A percentile compares a stretch with the other conserved stretches of the same genome.
These are phyloP conservation scores for Cricetomys ansorgei DNA, from an alignment of 2,113 vertebrate genomes.

Conservation along the genomic window DNA sequence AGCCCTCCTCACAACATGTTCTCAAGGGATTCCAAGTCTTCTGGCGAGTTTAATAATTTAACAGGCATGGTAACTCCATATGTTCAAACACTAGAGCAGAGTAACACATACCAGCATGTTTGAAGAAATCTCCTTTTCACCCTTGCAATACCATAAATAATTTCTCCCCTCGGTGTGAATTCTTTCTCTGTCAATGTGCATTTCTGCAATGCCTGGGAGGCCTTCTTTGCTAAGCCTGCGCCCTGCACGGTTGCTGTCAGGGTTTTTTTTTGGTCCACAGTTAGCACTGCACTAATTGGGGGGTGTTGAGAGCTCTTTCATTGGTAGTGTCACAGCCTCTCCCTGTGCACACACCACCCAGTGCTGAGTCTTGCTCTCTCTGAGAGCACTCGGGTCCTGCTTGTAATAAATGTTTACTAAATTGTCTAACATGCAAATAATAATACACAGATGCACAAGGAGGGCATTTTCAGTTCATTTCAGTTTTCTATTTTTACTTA, in stretches of 20 bases:
- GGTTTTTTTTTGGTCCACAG: neutral
- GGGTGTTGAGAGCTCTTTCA: neutral
- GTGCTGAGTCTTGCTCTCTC: neutral
- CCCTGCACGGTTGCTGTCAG: neutral
- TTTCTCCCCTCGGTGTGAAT: constrained; percentile 53
- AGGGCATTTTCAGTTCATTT: neutral
- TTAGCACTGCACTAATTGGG: neutral
- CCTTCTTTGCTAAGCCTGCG: neutral
- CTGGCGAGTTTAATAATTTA: constrained; percentile 47
- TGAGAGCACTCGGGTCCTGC: neutral
- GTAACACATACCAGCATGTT: constrained; percentile 11
- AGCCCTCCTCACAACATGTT: constrained; percentile 11
- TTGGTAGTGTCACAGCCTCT: neutral
- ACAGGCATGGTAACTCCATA: constrained; percentile 50
- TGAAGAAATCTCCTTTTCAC: constrained; percentile 49
- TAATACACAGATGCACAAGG: neutral
- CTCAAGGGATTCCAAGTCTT: constrained; percentile 45
- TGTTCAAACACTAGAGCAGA: constrained; percentile 56
- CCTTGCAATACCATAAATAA: constrained; percentile 59
- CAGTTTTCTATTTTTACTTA: neutral
- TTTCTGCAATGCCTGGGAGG: constrained; percentile 45
- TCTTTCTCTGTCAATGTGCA: constrained; percentile 20
- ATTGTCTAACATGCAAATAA: neutral
- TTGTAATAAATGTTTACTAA: neutral
- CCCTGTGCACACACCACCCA: neutral